Evolutionary conservation across 2,113 vertebrate genomes (phyloP).

Genomic region (Corythornis vintsioides): DNA sequence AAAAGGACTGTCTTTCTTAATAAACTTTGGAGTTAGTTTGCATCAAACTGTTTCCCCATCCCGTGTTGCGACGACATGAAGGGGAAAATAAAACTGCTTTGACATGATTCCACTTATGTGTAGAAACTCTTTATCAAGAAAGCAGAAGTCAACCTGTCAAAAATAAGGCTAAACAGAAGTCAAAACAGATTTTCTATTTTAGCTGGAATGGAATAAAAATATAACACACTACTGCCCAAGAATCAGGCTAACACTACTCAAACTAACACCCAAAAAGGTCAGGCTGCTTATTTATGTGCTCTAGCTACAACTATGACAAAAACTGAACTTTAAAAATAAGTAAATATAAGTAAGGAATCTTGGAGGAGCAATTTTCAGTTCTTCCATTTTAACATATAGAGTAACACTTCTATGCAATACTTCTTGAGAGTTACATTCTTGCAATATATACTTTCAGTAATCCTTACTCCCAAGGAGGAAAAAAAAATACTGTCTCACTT

Average conservation of each 20-base stretch:
- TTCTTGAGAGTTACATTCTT: background rate
- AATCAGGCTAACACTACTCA: background rate
- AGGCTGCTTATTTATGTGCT: background rate
- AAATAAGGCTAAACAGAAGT: background rate
- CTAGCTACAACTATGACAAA: background rate
- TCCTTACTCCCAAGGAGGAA: background rate
- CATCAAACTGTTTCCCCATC: no score
- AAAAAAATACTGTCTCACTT: background rate
- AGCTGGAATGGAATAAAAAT: background rate
- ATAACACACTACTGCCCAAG: background rate
- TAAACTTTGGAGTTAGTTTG: no score
- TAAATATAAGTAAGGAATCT: background rate
- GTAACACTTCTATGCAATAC: background rate
- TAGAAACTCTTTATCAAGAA: background rate
- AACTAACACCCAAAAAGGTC: background rate
- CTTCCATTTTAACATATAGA: background rate
- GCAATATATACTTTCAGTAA: background rate
- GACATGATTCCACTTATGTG: background rate
- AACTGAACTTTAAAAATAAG: background rate
- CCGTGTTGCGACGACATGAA: background rate
- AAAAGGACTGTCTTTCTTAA: no score
- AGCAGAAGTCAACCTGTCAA: background rate
- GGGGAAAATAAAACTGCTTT: background rate
- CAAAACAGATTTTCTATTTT: background rate
- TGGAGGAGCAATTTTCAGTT: background rate